Evolutionary conservation across 2,888 invertebrate species (phyloP), one percentile per base, ranked within the genome.

Genomic region (Leptopilina drosophilae): DNA sequence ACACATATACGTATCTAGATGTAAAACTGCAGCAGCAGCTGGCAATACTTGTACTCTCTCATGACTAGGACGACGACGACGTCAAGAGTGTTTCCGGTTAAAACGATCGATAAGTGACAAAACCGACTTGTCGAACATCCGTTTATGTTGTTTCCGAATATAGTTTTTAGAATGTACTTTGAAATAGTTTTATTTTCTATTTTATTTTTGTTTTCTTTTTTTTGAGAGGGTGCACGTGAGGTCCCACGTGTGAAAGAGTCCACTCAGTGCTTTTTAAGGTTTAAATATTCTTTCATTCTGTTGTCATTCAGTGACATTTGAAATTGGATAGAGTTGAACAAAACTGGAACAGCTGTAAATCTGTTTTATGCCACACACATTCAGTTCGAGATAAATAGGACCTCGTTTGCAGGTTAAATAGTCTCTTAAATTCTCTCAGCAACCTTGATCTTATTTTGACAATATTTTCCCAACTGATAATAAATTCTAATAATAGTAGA

Each of bases 261-360:
- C 12, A 53, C 53, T 49, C 49, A 11, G 4, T 49, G 12, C 11
- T 12, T 49, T 33, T 12, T 49, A 49, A 12, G 49, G 49, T 11
- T 33, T 33, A 49, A 11, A 49, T 49, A 49, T 49, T 12, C 49
- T 20, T 14, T 64, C 42, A 8, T 42, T 42, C 64, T 46, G 26
- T 49, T 26, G 46, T 67, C 53, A 53, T 46, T 69, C 53, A 56
- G 4, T 73, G 73, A 56, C 56, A 9, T 73, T 73, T 26, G 33
- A 56, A 53, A 33, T 69, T 69, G 11, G 69, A 49, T 46, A 73
- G 56, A 53, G 73, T 49, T 49, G 49, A 53, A 56, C 53, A 40
- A 73, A 73, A 56, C 40, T 56, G 56, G 73, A 73, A 73, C 73
- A 73, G 73, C 73, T 73, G 73, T 33, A 33, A 73, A 73, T 73